Conservation (phyloP, 1,140 invertebrate genomes). For the Drosophila tsacasi region DNA sequence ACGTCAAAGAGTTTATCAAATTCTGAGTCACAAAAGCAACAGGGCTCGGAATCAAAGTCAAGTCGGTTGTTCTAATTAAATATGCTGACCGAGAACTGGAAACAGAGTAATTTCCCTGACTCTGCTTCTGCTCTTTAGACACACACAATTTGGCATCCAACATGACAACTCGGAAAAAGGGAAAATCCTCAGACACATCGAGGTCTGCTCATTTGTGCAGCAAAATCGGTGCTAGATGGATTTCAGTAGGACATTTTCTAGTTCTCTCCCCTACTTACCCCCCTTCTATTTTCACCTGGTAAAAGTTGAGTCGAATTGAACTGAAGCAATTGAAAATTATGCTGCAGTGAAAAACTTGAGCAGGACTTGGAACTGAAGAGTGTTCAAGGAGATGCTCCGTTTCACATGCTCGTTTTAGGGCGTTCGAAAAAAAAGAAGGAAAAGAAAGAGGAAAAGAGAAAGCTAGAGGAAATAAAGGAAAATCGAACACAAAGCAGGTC, state of each 20-base stretch:
- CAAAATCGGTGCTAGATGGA: conserved; percentile 38
- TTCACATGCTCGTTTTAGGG: conserved; percentile 39
- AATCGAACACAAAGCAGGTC: conserved; percentile 68
- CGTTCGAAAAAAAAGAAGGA: conserved; percentile 4
- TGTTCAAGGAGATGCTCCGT: conserved; percentile 41
- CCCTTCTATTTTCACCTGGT: conserved; percentile 17
- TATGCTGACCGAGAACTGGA: conserved; percentile 24
- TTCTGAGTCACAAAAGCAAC: conserved; percentile 8
- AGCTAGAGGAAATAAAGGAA: conserved; percentile 10
- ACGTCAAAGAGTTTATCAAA: conserved; percentile 34
- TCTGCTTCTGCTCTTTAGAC: neutral
- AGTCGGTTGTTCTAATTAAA: conserved; percentile 49
- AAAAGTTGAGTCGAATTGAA: conserved; percentile 46
- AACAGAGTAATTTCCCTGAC: conserved; percentile 8
- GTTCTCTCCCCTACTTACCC: neutral
- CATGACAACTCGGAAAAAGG: conserved; percentile 21
- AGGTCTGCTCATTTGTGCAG: conserved; percentile 45
- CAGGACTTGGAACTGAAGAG: conserved; percentile 47
- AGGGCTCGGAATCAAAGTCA: conserved; percentile 21
- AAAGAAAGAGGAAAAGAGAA: neutral
- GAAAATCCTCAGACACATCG: conserved; percentile 19
- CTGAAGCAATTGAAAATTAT: conserved; percentile 58
- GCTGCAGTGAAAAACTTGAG: conserved; percentile 46
- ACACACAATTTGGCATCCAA: conserved; percentile 20
- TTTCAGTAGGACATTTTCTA: conserved; percentile 17